Conservation (phyloP, 2,797 vertebrate species). For the Leptatherina wallacei region DNA sequence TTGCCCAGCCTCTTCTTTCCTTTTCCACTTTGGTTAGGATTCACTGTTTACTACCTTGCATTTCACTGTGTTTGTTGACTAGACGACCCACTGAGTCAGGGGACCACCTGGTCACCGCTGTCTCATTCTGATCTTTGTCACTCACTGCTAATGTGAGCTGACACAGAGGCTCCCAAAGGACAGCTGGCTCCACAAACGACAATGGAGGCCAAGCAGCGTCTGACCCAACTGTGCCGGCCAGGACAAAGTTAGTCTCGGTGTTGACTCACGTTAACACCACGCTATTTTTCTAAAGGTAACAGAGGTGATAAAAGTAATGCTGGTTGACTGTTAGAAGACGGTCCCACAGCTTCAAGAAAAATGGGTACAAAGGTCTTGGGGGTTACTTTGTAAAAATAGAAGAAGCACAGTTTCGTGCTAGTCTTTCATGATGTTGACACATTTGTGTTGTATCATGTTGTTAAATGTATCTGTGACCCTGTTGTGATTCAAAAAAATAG, state of each 20-base stretch:
- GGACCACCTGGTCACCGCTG: slow-evolving; percentile 63
- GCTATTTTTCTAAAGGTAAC: slow-evolving; percentile 19
- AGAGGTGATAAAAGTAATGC: background rate
- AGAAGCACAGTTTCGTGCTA: background rate
- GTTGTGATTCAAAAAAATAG: no score
- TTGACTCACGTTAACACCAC: slow-evolving; percentile 33
- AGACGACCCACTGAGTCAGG: slow-evolving; percentile 28
- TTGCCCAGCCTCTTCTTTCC: background rate
- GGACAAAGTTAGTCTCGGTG: slow-evolving; percentile 31
- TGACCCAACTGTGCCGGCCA: slow-evolving; percentile 43
- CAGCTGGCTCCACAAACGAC: slow-evolving; percentile 62
- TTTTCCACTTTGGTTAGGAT: background rate
- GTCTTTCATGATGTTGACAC: background rate
- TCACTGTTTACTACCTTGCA: background rate
- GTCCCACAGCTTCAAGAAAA: background rate
- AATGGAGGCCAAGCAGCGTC: slow-evolving; percentile 47
- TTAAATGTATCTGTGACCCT: background rate
- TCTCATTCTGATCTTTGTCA: slow-evolving; percentile 50
- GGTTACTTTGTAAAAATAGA: background rate
- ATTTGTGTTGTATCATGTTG: background rate
- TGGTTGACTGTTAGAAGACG: background rate
- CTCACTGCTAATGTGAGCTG: slow-evolving; percentile 62
- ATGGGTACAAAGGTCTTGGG: background rate
- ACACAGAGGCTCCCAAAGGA: slow-evolving; percentile 60
- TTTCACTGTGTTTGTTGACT: slow-evolving; percentile 16